Conservation (phyloP, 2,113 vertebrate genomes). For the Xenus cinereus region DNA sequence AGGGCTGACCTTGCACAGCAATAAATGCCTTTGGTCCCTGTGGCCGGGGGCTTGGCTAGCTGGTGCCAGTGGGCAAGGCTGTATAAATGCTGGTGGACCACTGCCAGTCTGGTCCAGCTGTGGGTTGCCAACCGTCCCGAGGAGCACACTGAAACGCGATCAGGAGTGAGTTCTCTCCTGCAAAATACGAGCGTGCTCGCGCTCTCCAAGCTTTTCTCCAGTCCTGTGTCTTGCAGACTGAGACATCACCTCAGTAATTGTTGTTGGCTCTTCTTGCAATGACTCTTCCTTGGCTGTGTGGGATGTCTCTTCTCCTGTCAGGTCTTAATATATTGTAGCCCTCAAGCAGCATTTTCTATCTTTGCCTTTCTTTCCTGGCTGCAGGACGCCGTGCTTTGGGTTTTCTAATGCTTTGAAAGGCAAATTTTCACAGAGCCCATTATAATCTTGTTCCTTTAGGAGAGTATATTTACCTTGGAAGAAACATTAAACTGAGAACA, state of each 20-base stretch:
- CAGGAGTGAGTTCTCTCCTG: background rate
- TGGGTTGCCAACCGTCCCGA: background rate
- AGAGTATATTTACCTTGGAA: slow-evolving; percentile 55
- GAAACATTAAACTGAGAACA: slow-evolving; percentile 44
- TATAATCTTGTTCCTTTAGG: slow-evolving; percentile 30
- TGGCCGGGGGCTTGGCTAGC: background rate
- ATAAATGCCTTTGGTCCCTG: background rate
- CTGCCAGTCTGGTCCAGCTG: background rate
- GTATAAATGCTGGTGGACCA: background rate
- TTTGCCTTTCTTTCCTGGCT: background rate
- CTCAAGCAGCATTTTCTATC: slow-evolving; percentile 6
- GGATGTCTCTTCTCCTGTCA: background rate
- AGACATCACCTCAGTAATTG: slow-evolving; percentile 60
- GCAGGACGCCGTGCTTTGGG: background rate
- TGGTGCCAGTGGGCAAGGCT: background rate
- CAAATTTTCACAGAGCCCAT: slow-evolving; percentile 29
- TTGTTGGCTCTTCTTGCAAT: slow-evolving; percentile 50
- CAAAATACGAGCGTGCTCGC: background rate
- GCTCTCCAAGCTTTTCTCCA: background rate
- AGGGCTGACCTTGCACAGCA: background rate
- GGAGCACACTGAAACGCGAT: background rate
- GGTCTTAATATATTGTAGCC: background rate
- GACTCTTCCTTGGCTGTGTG: slow-evolving; percentile 19
- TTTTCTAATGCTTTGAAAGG: background rate
- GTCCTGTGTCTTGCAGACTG: background rate